phyloP scores from a whole-genome alignment of 2,113 vertebrate species.

The Austrofundulus limnaeus region DNA sequence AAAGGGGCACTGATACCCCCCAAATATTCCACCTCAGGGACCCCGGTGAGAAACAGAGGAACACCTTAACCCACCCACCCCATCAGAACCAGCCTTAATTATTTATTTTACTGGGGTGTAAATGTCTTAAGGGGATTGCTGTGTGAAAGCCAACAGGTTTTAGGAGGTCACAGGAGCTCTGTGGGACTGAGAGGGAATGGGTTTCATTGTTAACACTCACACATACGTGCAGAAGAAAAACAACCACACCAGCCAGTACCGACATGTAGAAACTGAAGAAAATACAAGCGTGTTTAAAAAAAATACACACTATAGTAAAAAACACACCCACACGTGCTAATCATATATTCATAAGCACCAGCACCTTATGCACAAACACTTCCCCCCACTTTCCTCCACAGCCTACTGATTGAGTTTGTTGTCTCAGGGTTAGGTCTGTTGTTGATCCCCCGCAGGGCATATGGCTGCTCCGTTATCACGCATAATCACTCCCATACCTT shows the following conservation, averaged over 20 bases:
- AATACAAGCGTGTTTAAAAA: slow-evolving; percentile 14
- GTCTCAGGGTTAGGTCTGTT: slow-evolving; percentile 72
- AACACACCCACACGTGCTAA: slow-evolving; percentile 33
- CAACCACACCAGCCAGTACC: slow-evolving; percentile 18
- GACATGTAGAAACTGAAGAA: slow-evolving; percentile 18
- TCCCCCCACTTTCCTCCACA: slow-evolving; percentile 32
- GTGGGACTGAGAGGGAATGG: slow-evolving; percentile 29
- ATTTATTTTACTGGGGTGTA: slow-evolving; percentile 75
- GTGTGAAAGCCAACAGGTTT: slow-evolving; percentile 64
- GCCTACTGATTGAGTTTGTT: slow-evolving; percentile 73
- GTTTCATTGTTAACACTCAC: slow-evolving; percentile 40
- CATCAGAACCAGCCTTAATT: slow-evolving; percentile 60
- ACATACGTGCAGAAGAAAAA: slow-evolving; percentile 6
- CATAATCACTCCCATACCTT: slow-evolving; percentile 74
- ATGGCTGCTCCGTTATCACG: slow-evolving; percentile 62
- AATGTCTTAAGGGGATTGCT: slow-evolving; percentile 72
- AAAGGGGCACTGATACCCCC: slow-evolving; percentile 50
- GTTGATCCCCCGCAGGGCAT: slow-evolving; percentile 66
- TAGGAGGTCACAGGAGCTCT: slow-evolving; percentile 58
- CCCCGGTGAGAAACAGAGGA: slow-evolving; percentile 29
- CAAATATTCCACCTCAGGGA: slow-evolving; percentile 64
- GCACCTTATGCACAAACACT: slow-evolving; percentile 32
- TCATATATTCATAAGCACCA: slow-evolving; percentile 23
- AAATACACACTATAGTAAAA: slow-evolving; percentile 12
- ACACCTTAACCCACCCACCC: slow-evolving; percentile 51